phyloP scores from a whole-genome alignment of 2,888 invertebrate species.

The Adelphocoris suturalis region DNA sequence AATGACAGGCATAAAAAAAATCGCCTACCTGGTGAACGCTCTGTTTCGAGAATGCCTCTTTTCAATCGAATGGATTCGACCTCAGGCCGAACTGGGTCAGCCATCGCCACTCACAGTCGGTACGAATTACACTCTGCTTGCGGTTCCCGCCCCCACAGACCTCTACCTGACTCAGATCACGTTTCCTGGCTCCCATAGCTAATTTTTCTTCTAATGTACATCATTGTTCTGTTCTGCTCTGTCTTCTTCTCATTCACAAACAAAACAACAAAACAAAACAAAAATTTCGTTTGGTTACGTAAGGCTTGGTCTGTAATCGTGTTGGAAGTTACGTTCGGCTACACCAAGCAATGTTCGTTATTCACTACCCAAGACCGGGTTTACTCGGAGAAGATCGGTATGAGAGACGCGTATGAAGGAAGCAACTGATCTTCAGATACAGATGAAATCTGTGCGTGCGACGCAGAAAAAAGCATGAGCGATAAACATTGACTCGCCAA shows the following conservation, averaged over 20 bases:
- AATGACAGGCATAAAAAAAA: neutral
- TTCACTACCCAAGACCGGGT: too few relatives aligned
- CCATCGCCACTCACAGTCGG: slow-evolving; percentile 15
- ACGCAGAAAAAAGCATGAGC: too few relatives aligned
- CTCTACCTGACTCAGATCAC: slow-evolving; percentile 13
- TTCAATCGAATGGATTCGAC: slow-evolving; percentile 36
- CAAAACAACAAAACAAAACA: too few relatives aligned
- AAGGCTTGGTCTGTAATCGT: too few relatives aligned
- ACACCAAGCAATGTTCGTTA: too few relatives aligned
- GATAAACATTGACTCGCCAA: too few relatives aligned
- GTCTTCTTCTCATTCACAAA: neutral
- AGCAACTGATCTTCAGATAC: too few relatives aligned
- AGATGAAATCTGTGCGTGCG: too few relatives aligned
- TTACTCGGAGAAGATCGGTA: too few relatives aligned
- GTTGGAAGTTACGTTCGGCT: too few relatives aligned
- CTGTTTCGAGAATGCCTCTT: neutral
- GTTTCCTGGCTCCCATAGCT: neutral
- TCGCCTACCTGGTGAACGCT: neutral
- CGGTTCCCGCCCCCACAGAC: neutral
- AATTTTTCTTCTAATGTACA: neutral
- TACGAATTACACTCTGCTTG: neutral
- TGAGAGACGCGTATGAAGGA: too few relatives aligned
- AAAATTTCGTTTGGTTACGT: too few relatives aligned
- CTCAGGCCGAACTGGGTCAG: slow-evolving; percentile 28
- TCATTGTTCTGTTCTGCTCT: neutral